These are phyloP conservation scores for Ciconia maguari DNA, from an alignment of 2,113 vertebrate species.

Conservation along the genomic window DNA sequence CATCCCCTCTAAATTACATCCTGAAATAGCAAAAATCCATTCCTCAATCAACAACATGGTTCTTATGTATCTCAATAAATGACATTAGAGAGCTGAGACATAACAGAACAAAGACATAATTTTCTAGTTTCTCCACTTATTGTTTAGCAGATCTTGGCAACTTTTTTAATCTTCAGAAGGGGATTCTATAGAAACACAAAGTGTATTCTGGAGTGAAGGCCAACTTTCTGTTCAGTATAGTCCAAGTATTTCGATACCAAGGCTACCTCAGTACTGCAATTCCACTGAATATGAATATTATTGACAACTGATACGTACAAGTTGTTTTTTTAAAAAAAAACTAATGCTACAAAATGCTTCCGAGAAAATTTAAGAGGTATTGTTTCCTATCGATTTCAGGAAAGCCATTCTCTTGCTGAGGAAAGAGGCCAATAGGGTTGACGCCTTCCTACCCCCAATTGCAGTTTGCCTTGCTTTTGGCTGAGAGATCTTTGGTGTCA, in stretches of 20 bases:
- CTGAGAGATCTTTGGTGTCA: background rate
- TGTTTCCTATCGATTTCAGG: background rate
- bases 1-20: background rate
- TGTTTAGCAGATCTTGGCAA: background rate
- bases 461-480: background rate
- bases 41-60: background rate
- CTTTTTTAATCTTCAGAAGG: background rate
- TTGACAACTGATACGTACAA: background rate
- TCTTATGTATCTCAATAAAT: background rate
- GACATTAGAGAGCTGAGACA: background rate
- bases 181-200: background rate
- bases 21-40: background rate
- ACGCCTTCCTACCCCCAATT: background rate
- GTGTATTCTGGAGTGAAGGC: background rate
- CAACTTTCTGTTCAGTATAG: background rate
- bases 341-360: background rate
- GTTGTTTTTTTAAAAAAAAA: background rate
- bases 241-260: background rate
- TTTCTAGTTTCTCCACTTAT: conserved; percentile 13
- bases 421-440: background rate
- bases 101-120: background rate
- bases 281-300: background rate
- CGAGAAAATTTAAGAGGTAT: background rate
- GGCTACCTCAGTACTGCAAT: background rate
- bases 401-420: background rate